Percentiles rank a stretch among this genome's conserved stretches.
Conservation (phyloP, 2,888 invertebrate species). For the Epistrophella euchroma region DNA sequence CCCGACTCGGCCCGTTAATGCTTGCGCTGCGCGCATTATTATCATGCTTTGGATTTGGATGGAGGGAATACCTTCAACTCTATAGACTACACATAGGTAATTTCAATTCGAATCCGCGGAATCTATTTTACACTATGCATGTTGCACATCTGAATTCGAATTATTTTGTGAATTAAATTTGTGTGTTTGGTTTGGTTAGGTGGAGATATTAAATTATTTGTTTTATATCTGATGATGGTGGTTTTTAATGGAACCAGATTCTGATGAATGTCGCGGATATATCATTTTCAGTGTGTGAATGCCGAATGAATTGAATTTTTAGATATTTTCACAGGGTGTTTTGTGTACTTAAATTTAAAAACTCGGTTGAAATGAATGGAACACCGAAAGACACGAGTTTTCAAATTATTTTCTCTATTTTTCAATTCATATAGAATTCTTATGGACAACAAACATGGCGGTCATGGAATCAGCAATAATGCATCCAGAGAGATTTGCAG, state of each 20-base stretch:
- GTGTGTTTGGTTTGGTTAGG: constrained; percentile 28
- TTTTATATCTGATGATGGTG: constrained; percentile 47
- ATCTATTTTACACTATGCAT: constrained; percentile 26
- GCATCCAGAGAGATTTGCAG: too few species aligned
- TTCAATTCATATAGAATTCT: too few species aligned
- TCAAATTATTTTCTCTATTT: too few species aligned
- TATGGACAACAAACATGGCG: too few species aligned
- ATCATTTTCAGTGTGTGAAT: constrained; percentile 21
- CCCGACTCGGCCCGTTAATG: background rate
- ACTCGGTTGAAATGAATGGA: too few species aligned
- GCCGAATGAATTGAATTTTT: constrained; percentile 8
- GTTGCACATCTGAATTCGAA: constrained; percentile 27
- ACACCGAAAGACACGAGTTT: too few species aligned
- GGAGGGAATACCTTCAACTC: background rate
- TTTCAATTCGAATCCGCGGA: constrained; percentile 31
- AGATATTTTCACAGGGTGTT: background rate
- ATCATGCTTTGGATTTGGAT: constrained; percentile 10
- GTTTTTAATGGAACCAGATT: constrained; percentile 57
- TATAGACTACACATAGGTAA: background rate
- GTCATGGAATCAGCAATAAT: too few species aligned
- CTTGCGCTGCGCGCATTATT: constrained; percentile 21
- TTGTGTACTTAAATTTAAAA: background rate
- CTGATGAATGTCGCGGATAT: constrained; percentile 60
- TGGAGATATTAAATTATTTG: constrained; percentile 46
- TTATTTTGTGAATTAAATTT: constrained; percentile 66